A percentile compares a stretch with the other conserved stretches of the same genome.
These are phyloP conservation scores for Odocoileus virginianus DNA, from an alignment of 2,113 vertebrate species.

Conservation along the genomic window DNA sequence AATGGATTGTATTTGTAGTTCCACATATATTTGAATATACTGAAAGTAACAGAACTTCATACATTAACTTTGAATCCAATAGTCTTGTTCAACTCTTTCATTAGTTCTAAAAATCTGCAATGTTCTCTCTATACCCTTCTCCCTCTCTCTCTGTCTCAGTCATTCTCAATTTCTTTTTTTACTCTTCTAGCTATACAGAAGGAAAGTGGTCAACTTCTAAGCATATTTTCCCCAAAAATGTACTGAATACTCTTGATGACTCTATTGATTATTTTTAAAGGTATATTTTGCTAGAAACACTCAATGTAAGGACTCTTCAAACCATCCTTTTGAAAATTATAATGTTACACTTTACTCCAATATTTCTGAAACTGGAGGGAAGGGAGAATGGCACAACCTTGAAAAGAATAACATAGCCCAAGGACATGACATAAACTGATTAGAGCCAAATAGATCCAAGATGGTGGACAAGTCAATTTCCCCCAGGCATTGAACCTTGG, in stretches of 20 bases:
- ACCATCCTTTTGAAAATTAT: not conserved
- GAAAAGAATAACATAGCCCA: not conserved
- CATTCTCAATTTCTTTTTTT: not conserved
- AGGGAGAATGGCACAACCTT: not conserved
- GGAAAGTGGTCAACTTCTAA: not conserved
- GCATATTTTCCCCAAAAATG: not conserved
- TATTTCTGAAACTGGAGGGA: not conserved
- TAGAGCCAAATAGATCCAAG: not conserved
- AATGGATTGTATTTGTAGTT: not conserved
- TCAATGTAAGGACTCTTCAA: not conserved
- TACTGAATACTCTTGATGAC: not conserved
- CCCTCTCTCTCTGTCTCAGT: not conserved
- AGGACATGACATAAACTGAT: not conserved
- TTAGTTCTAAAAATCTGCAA: not conserved
- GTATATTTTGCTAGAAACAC: not conserved
- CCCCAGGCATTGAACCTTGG: not conserved
- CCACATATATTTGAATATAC: not conserved
- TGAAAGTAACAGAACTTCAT: not conserved
- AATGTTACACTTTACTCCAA: not conserved
- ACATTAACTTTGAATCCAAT: not conserved
- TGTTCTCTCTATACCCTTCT: not conserved
- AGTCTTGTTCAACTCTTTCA: not conserved
- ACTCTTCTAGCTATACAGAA: not conserved
- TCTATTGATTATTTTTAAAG: not conserved
- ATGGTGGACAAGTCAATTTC: not conserved